A percentile compares a stretch with the other conserved stretches of the same genome.
Conservation (phyloP, 1,140 invertebrate species). For the Arion vulgaris region DNA sequence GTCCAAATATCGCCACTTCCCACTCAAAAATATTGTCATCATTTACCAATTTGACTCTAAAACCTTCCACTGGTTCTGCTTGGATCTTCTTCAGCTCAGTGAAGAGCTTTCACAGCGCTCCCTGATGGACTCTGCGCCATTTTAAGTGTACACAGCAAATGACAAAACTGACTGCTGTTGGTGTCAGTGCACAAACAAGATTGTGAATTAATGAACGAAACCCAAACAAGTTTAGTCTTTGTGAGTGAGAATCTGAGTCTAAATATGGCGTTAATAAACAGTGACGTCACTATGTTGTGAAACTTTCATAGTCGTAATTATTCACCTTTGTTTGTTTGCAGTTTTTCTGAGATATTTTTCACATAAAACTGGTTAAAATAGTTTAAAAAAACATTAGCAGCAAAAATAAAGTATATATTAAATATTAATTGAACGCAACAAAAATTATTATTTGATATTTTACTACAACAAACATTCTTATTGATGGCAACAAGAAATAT, state of each 20-base stretch:
- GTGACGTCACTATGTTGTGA: conserved; percentile 46
- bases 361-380: too few species aligned
- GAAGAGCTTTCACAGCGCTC: conserved; percentile 93
- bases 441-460: too few species aligned
- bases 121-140: conserved; percentile 81
- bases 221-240: conserved; percentile 20
- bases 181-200: not conserved
- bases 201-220: not conserved
- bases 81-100: conserved; percentile 98
- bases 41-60: conserved; percentile 95
- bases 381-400: too few species aligned
- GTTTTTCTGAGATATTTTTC: not conserved
- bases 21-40: conserved; percentile 99
- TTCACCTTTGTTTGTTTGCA: not conserved
- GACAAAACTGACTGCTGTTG: not conserved
- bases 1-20: conserved; percentile 97
- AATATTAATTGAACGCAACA: too few species aligned
- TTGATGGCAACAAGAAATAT: conserved; percentile 29
- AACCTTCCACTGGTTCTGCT: conserved; percentile 98
- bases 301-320: too few species aligned
- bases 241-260: conserved; percentile 30
- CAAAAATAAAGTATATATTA: too few species aligned
- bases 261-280: conserved; percentile 50
- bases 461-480: not conserved
- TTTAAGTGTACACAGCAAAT: conserved; percentile 27